Evolutionary conservation across 1,140 invertebrate species (phyloP), one percentile per base, ranked within the genome.

Genomic region (Cheumatopsyche charites): DNA sequence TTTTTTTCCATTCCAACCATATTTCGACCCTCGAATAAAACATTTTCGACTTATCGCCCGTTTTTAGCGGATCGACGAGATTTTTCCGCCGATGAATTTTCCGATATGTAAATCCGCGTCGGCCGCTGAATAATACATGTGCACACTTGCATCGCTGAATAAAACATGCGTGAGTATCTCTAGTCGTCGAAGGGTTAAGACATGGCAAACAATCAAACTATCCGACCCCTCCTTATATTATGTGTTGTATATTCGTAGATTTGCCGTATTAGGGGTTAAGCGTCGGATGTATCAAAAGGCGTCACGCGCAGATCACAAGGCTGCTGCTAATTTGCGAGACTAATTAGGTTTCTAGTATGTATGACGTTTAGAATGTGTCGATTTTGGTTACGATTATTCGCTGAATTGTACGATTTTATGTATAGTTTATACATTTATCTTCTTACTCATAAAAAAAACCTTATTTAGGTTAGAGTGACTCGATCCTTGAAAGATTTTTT

Each of bases 41-140:
- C 29, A 36, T 36, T 3, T 36, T 36, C 9, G 29, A 36, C 29
- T 36, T 36, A 36, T 36, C 29, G 29, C 29, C 29, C 29, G 29
- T 3, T 36, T 36, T 36, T n/a, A n/a, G n/a, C n/a, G 29, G 29
- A 36, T 36, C 29, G 9, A 4, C 29, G 29, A 36, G 29, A 36
- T 36, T 47, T n/a, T 47, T 47, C 13, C 12, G 13, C 11, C 43
- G 43, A 47, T 47, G 43, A 47, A 47, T 47, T 47, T 47, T 47
- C 13, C 15, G 43, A 47, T 47, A 47, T 47, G 43, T 47, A 47
- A 47, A 47, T 47, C 43, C 4, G 2, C 4, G 4, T 47, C 15
- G 43, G 43, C 15, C 43, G 43, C 13, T 47, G 43, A 47, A 47
- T 47, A 47, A 47, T 47, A 47, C 43, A 47, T 47, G 43, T 47